Evolutionary conservation across 2,797 vertebrate genomes (phyloP), one percentile per base, ranked within the genome.

Genomic region (Rhinichthys osculus): DNA sequence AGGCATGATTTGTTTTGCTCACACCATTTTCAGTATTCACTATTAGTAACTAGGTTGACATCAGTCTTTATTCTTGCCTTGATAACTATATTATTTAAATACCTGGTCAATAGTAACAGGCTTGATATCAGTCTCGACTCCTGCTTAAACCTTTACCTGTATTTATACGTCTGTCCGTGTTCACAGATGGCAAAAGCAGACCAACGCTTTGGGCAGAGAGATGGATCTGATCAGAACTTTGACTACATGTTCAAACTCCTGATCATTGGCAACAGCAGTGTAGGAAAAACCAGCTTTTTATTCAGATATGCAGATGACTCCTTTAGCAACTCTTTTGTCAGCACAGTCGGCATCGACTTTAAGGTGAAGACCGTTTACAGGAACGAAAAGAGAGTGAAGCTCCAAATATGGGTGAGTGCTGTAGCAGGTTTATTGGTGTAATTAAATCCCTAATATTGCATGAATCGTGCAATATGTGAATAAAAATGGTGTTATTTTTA

Each of bases 241-340:
- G 98, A 99, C 93, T 99, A 98, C 93, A 99, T 99, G 98, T 99
- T 99, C 94, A 99, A 99, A 91, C 95, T 99, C 82, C 96, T 99
- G 91, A 98, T 99, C 91, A 99, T 99, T 42, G 98, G 98, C 69
- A 99, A 99, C 93, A 99, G 98, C 95, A 99, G 98, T 1, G 98
- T 99, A 9, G 98, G 98, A 62, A 99, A 99, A 91, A 99, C 98
- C 0, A 98, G 97, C 87, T 99, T 99, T 93, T 94, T 99, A 67
- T 99, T 99, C 93, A 96, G 97, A 90, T 99, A 99, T 0, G 98
- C 98, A 0, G 98, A 99, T 19, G 98, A 99, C 90, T 98, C 98
- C 50, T 99, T 99, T 93, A 99, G 97, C 57, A 97, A 97, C 30
- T 97, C 98, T 67, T 99, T 99, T 0, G 98, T 99, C 90, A 99